Evolutionary conservation across 2,113 vertebrate genomes (phyloP).

Genomic region (Chaenogobius annularis): DNA sequence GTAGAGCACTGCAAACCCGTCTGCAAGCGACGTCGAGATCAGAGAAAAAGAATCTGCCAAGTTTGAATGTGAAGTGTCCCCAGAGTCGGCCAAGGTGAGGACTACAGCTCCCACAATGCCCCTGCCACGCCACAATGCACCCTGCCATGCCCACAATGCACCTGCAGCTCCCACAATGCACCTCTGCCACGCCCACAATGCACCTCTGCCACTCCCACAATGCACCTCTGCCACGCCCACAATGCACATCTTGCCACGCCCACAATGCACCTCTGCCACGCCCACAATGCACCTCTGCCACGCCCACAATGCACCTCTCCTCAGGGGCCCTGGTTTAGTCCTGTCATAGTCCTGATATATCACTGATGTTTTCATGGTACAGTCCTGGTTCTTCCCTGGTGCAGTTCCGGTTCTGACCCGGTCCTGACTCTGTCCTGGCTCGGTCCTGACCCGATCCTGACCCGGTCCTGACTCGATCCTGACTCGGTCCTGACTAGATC

Average conservation of each 20-base stretch:
- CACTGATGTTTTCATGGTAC: too few species aligned
- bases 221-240: too few species aligned
- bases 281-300: too few species aligned
- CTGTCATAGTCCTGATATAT: neutral
- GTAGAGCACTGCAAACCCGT: conserved; percentile 85
- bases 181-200: too few species aligned
- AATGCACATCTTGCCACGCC: too few species aligned
- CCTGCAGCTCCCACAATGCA: neutral
- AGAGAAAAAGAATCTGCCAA: conserved; percentile 91
- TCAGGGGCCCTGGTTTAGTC: neutral
- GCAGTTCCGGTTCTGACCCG: too few species aligned
- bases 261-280: too few species aligned
- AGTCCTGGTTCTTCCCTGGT: too few species aligned
- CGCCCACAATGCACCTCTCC: too few species aligned
- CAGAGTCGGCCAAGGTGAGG: conserved; percentile 90
- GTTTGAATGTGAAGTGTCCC: conserved; percentile 97
- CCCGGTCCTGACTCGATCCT: neutral
- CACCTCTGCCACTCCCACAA: too few species aligned
- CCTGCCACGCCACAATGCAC: neutral
- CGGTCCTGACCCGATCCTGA: too few species aligned
- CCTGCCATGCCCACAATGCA: neutral
- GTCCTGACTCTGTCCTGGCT: too few species aligned
- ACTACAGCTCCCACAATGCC: conserved; percentile 1
- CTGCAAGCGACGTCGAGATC: conserved; percentile 92
- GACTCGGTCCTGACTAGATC: neutral